Percentiles rank a stretch among this genome's conserved stretches.
phyloP scores from a whole-genome alignment of 2,888 invertebrate genomes.

The Tiphia femorata region DNA sequence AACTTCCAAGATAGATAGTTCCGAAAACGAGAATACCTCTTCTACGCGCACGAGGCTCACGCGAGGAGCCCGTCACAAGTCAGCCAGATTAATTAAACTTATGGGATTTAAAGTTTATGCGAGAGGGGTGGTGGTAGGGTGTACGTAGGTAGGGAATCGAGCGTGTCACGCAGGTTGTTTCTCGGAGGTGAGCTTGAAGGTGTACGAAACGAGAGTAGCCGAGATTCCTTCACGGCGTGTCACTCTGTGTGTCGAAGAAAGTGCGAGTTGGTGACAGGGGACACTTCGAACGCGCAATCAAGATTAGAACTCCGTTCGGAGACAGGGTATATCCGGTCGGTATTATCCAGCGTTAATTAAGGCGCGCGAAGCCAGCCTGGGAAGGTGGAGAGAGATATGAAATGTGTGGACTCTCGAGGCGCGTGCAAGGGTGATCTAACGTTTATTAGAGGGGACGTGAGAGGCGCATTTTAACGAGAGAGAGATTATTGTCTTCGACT shows the following conservation, averaged over 20 bases:
- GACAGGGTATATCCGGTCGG: slow-evolving; percentile 43
- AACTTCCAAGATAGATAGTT: slow-evolving; percentile 37
- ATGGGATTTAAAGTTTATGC: slow-evolving; percentile 10
- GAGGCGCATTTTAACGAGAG: slow-evolving; percentile 10
- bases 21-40: slow-evolving; percentile 37
- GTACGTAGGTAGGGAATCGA: no score
- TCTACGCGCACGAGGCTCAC: neutral
- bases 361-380: neutral
- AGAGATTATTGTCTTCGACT: slow-evolving; percentile 18
- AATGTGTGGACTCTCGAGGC: no score
- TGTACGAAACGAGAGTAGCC: neutral
- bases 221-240: no score
- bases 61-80: neutral
- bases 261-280: no score
- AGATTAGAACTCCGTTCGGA: slow-evolving; percentile 40
- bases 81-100: slow-evolving; percentile 16
- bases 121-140: no score
- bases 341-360: slow-evolving; percentile 2
- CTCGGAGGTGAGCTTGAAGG: no score
- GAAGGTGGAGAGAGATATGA: neutral
- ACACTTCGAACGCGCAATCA: slow-evolving; percentile 20
- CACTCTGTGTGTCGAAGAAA: no score
- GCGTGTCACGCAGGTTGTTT: no score
- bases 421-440: no score
- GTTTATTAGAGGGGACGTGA: neutral